Conservation (phyloP, 2,113 vertebrate genomes). For the Corynorhinus townsendii region DNA sequence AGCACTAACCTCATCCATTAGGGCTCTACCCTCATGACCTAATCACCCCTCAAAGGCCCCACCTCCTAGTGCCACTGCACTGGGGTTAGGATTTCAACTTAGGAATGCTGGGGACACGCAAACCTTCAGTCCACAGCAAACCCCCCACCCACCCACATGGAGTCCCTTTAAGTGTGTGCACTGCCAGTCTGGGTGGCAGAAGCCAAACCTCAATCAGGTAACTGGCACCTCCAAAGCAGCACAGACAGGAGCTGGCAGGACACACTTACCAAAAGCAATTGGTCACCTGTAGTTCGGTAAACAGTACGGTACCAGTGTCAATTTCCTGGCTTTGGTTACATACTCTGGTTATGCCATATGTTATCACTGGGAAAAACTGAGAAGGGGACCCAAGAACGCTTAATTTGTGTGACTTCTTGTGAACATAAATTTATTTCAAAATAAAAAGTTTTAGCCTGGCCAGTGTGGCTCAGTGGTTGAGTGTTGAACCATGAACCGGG, state of each 20-base stretch:
- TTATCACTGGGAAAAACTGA: not conserved
- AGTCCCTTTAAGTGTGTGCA: not conserved
- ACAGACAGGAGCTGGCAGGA: not conserved
- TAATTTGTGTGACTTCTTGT: conserved; percentile 7
- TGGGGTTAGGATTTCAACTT: not conserved
- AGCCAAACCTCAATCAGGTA: not conserved
- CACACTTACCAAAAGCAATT: not conserved
- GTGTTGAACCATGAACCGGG: no score
- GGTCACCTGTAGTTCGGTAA: not conserved
- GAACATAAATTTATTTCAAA: conserved; percentile 26
- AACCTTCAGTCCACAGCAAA: not conserved
- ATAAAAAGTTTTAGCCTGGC: not conserved
- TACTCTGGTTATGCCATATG: not conserved
- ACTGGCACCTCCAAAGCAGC: not conserved
- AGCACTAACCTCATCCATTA: not conserved
- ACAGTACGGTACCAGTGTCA: not conserved
- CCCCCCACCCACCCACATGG: not conserved
- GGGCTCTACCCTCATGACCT: not conserved
- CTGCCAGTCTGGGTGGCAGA: not conserved
- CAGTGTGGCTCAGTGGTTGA: no score
- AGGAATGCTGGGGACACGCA: not conserved
- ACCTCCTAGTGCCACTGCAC: not conserved
- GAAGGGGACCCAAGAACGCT: not conserved
- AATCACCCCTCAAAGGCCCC: not conserved
- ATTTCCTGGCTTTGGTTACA: not conserved